Evolutionary conservation across 2,797 vertebrate species (phyloP).

Genomic region (Channa striata): DNA sequence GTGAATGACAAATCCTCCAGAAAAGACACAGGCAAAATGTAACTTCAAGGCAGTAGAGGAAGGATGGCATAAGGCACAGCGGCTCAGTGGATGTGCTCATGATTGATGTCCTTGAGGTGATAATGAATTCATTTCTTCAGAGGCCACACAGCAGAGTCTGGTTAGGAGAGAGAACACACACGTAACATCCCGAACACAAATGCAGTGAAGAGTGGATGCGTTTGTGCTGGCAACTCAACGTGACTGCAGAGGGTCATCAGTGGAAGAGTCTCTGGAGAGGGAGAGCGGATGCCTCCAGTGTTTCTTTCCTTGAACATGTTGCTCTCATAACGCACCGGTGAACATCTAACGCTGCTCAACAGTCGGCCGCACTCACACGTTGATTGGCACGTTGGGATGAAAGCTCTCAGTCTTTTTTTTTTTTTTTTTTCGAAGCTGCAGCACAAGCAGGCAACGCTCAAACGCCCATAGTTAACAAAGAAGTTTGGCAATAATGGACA

Average conservation of each 20-base stretch:
- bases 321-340: slow-evolving; percentile 49
- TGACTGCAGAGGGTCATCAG: slow-evolving; percentile 60
- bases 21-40: slow-evolving; percentile 16
- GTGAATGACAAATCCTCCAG: slow-evolving; percentile 45
- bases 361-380: slow-evolving; percentile 23
- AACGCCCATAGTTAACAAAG: no score
- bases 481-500: no score
- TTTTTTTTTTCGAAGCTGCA: not conserved
- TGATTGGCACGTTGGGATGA: slow-evolving; percentile 8
- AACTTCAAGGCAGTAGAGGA: slow-evolving; percentile 32
- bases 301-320: slow-evolving; percentile 48
- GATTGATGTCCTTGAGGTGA: slow-evolving; percentile 60
- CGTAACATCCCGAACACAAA: slow-evolving; percentile 60
- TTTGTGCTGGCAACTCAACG: slow-evolving; percentile 56
- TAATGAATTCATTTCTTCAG: slow-evolving; percentile 56
- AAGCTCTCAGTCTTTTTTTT: slow-evolving; percentile 5
- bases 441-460: not conserved
- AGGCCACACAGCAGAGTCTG: slow-evolving; percentile 32
- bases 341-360: slow-evolving; percentile 31
- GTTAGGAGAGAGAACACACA: slow-evolving; percentile 52
- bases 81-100: slow-evolving; percentile 31
- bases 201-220: slow-evolving; percentile 64
- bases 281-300: slow-evolving; percentile 52
- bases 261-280: slow-evolving; percentile 38
- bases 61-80: slow-evolving; percentile 11